Base-by-base conservation (phyloP, 2,888 invertebrate species). In the Sinelater perroti region DNA sequence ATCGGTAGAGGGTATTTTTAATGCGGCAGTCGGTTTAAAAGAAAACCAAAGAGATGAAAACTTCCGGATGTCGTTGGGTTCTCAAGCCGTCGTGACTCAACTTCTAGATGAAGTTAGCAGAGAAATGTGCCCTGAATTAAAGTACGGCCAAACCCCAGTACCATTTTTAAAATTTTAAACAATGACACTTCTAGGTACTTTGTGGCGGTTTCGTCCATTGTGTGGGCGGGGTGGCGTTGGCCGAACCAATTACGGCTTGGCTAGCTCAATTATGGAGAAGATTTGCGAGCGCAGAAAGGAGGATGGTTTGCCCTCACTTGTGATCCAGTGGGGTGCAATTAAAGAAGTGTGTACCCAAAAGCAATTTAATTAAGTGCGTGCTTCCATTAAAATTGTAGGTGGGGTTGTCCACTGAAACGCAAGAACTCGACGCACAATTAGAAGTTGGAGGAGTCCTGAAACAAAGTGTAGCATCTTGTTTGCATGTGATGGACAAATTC, bases 261-360 rank as follows among this genome's bases (percentile, higher is more conserved):
- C 93, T 33, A 96, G 95, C 80, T 93, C 93, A 0, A 85, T 90
- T 2, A 93, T 95, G 93, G 94, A 95, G 76, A 84, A 93, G 63
- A 87, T 95, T 65, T 91, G 91, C 72, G 95, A 93, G 75, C 79
- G 81, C 70, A 84, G 93, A 62, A 81, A 81, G 69, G 78, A 76
- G 51, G 85, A 87, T 5, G 90, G 91, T 0, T 81, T 88, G 0
- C 91, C 93, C 1, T 95, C 84, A 0, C 77, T 93, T 57, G 95
- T 95, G 1, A 86, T 96, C 5, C 93, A 96, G 75, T 96, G 95
- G 95, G 95, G 96, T 28, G 95, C 94, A 26, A 85, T 96, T 46
- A 96, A 93, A 47, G 95, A 96, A 77, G 91, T 90, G 50, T 88
- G 89, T 69, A 3, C 11, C 4, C 11, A n/a, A n/a, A n/a, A n/a